Evolutionary conservation across 2,113 vertebrate genomes (phyloP).

Genomic region (Calyptommatus sinebrachiatus): DNA sequence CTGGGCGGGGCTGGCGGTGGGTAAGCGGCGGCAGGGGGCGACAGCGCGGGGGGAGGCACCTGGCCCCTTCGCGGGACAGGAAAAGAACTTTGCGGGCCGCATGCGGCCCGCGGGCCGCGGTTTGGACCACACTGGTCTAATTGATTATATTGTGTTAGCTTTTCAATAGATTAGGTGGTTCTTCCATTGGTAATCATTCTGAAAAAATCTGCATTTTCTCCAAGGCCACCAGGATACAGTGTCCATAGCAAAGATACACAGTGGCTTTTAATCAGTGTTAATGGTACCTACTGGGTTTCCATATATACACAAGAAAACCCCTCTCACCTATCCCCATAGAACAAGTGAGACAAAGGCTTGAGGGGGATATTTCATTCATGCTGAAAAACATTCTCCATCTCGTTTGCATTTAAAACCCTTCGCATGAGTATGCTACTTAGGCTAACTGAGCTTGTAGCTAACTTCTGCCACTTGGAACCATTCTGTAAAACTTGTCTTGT

Average conservation of each 20-base stretch:
- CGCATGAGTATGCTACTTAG: not conserved
- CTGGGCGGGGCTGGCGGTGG: too few relatives aligned
- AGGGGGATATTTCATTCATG: not conserved
- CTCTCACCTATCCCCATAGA: not conserved
- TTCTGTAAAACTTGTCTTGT: not conserved
- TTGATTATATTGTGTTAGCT: too few relatives aligned
- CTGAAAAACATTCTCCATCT: not conserved
- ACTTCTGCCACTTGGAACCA: not conserved
- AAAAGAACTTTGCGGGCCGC: too few relatives aligned
- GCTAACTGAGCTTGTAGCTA: not conserved
- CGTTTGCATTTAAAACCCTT: not conserved
- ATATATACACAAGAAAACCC: not conserved
- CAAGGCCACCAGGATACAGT: not conserved
- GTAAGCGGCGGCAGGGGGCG: too few relatives aligned
- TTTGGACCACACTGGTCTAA: too few relatives aligned
- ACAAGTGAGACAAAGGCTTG: not conserved
- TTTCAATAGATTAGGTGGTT: not conserved
- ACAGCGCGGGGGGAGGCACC: too few relatives aligned
- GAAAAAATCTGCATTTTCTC: not conserved
- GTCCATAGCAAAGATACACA: too few relatives aligned
- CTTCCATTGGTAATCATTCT: not conserved
- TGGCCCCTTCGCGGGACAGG: too few relatives aligned
- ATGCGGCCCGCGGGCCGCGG: too few relatives aligned
- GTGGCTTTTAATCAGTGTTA: not conserved
- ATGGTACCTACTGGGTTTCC: not conserved